Conservation (phyloP, 1,140 invertebrate genomes). For the Pachypsylla venusta region DNA sequence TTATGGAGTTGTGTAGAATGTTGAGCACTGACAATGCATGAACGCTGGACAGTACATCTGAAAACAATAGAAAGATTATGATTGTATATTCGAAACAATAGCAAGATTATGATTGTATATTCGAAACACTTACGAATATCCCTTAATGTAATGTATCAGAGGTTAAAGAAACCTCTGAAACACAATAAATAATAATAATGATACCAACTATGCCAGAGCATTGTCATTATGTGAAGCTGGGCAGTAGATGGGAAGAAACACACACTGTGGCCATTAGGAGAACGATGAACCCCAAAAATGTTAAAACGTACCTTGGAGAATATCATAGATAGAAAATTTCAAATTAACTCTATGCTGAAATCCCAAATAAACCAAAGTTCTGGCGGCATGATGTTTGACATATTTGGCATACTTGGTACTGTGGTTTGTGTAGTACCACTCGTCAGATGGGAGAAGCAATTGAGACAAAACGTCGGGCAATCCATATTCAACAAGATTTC, state of each 20-base stretch:
- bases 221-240: too few species aligned
- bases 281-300: background rate
- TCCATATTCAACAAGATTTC: slow-evolving; percentile 39
- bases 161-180: too few species aligned
- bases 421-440: slow-evolving; percentile 62
- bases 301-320: slow-evolving; percentile 27
- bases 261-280: background rate
- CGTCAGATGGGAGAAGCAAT: slow-evolving; percentile 51
- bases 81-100: too few species aligned
- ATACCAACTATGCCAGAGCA: too few species aligned
- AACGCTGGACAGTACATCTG: slow-evolving; percentile 34
- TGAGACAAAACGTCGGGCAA: slow-evolving; percentile 49
- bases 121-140: too few species aligned
- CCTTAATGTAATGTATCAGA: too few species aligned
- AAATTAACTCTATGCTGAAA: slow-evolving; percentile 34
- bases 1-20: slow-evolving; percentile 49
- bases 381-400: slow-evolving; percentile 54
- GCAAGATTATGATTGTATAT: too few species aligned
- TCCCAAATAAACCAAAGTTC: slow-evolving; percentile 42
- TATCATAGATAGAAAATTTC: slow-evolving; percentile 33
- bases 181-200: too few species aligned
- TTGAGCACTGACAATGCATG: slow-evolving; percentile 41
- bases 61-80: too few species aligned
- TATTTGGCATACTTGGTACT: slow-evolving; percentile 51
- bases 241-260: background rate